Evolutionary conservation across 2,797 vertebrate species (phyloP).

Genomic region (Mareca strepera): DNA sequence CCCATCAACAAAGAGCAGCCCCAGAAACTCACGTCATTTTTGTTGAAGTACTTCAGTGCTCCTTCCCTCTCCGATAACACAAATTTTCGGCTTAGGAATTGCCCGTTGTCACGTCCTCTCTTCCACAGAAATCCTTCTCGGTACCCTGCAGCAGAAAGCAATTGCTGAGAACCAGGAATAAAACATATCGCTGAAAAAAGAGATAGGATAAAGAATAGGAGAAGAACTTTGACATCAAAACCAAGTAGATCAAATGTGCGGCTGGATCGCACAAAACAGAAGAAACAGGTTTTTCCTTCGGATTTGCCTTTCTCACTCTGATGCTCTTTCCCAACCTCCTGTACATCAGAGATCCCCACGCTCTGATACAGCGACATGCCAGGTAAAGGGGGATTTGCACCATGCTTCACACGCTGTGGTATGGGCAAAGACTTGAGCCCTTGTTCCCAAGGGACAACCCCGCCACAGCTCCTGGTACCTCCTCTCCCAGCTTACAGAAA

Average conservation of each 20-base stretch:
- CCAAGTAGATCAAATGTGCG: background rate
- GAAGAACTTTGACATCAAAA: background rate
- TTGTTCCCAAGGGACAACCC: background rate
- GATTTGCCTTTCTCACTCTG: background rate
- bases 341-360: background rate
- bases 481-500: background rate
- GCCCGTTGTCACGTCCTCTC: constrained; percentile 95
- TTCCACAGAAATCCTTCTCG: constrained; percentile 97
- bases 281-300: background rate
- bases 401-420: rapidly evolving
- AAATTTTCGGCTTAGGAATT: constrained; percentile 95
- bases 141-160: constrained; percentile 83
- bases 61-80: constrained; percentile 94
- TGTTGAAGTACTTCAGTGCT: constrained; percentile 97
- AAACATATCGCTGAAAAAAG: rapidly evolving
- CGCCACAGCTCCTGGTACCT: background rate
- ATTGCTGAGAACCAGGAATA: background rate
- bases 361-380: rapidly evolving
- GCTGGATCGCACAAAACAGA: background rate
- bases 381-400: background rate
- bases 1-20: rapidly evolving
- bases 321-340: background rate
- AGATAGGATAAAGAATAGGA: background rate
- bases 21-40: constrained; percentile 88
- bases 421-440: background rate